Evolutionary conservation across 1,140 invertebrate species (phyloP).

Genomic region (Apis laboriosa): DNA sequence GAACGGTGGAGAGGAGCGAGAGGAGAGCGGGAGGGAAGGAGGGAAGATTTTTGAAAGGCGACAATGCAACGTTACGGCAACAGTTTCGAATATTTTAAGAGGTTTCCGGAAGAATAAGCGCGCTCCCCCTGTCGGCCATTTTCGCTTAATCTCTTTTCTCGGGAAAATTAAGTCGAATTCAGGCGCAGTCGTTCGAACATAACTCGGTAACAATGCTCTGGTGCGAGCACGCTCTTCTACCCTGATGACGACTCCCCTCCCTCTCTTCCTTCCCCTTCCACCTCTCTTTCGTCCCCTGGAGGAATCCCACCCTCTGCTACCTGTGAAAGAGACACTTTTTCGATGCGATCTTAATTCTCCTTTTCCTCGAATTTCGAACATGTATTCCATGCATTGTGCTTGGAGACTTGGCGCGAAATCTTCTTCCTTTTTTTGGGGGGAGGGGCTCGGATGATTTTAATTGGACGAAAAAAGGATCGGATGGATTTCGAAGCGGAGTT

Average conservation of each 20-base stretch:
- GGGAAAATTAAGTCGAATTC: slow-evolving; percentile 74
- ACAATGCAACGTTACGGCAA: slow-evolving; percentile 51
- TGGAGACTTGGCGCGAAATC: background rate
- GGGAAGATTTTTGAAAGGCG: slow-evolving; percentile 8
- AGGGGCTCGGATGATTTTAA: background rate
- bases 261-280: slow-evolving; percentile 26
- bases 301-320: slow-evolving; percentile 50
- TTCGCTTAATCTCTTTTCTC: slow-evolving; percentile 72
- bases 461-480: background rate
- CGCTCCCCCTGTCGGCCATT: slow-evolving; percentile 58
- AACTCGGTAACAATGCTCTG: slow-evolving; percentile 70
- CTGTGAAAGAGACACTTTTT: slow-evolving; percentile 23
- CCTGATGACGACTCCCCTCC: slow-evolving; percentile 21
- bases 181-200: slow-evolving; percentile 64
- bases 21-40: background rate
- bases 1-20: background rate
- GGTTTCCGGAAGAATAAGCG: slow-evolving; percentile 61
- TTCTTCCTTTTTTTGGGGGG: too few relatives aligned
- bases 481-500: too few relatives aligned
- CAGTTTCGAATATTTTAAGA: slow-evolving; percentile 66
- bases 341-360: background rate
- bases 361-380: background rate
- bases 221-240: slow-evolving; percentile 45
- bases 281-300: background rate
- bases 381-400: background rate